phyloP scores from a whole-genome alignment of 2,797 vertebrate genomes.

The Mustela erminea region DNA sequence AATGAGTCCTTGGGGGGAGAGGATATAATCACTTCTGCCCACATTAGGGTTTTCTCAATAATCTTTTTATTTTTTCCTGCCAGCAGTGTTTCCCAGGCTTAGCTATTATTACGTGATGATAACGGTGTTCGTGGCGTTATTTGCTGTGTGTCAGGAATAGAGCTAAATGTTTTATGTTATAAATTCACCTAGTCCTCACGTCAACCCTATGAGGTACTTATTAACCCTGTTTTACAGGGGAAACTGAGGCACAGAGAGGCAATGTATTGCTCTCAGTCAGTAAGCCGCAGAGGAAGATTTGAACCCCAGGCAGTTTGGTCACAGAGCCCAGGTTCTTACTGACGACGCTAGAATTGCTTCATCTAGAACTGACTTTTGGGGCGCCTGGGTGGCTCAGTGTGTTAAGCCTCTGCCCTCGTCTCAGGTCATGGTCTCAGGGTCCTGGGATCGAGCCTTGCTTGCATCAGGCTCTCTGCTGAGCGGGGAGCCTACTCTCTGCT shows the following conservation, averaged over 20 bases:
- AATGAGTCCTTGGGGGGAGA: neutral
- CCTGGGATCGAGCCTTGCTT: too few species aligned
- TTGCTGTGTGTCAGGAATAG: neutral
- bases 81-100: neutral
- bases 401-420: too few species aligned
- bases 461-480: too few species aligned
- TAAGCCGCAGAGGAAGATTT: neutral
- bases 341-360: accelerated
- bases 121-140: neutral
- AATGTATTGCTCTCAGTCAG: neutral
- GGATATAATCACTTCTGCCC: neutral
- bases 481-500: too few species aligned
- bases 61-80: neutral
- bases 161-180: neutral
- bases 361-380: neutral
- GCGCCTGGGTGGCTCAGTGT: too few species aligned
- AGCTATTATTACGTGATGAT: neutral
- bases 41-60: neutral
- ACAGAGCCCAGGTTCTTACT: neutral
- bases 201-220: neutral
- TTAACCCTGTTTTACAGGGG: neutral
- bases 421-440: too few species aligned
- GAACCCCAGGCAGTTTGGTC: neutral
- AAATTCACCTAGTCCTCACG: neutral
- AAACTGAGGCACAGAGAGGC: neutral